Base-by-base conservation (phyloP, 2,888 invertebrate genomes). In the Stenotaenia linearis region DNA sequence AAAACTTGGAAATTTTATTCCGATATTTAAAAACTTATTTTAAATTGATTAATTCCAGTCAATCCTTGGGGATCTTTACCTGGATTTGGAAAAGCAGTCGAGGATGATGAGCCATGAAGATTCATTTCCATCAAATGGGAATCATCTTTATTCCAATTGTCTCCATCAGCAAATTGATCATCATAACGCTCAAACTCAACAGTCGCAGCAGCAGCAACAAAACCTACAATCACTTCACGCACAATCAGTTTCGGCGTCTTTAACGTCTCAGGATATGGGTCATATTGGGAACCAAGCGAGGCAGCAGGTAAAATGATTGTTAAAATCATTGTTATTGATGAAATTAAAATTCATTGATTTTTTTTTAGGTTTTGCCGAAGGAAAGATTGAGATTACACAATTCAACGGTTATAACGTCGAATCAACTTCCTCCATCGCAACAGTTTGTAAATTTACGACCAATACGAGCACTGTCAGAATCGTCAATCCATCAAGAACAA, bases 391-490 rank as follows among this genome's bases (percentile, higher is more conserved):
- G 79, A 15, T 32, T 79, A 23, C 74, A 79, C 18, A 79, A 35
- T 75, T 69, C 79, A 23, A 37, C 79, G 6, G 18, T 79, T 2
- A 21, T 56, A 10, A 78, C 50, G 50, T 78, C 78, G 21, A 61
- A 30, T 30, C 69, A 28, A 5, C 35, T 40, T 23, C 40, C 79
- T 25, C 45, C 79, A 28, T 61, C 35, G 35, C 79, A 79, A 76
- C 75, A 79, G 37, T 56, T 56, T 40, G 40, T 56, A 30, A 56
- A 56, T 15, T 56, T 79, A 18, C 45, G 79, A 18, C 79, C 79
- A 23, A 56, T 79, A 25, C 40, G 79, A 76, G 79, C 79, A 28
- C 35, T 79, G 35, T 79, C 79, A 21, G 79, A 79, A 18, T 76
- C 76, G n/a, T 75, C 79, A 15, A 50, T 79, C 76, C 50, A 76